These are phyloP conservation scores for Serranus cabrilla DNA, from an alignment of 2,797 vertebrate genomes.

Conservation along the genomic window DNA sequence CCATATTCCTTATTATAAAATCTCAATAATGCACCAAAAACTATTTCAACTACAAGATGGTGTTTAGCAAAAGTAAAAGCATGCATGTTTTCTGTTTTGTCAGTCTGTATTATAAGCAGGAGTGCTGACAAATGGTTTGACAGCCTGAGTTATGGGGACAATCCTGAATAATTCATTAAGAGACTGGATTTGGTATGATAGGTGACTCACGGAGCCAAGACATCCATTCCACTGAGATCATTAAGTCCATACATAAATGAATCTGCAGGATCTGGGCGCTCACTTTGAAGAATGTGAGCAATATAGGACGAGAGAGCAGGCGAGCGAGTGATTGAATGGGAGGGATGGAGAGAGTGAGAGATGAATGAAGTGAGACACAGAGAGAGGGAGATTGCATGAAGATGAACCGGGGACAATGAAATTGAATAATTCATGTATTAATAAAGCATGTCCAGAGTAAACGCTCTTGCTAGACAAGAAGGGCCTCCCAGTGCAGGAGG, in stretches of 20 bases:
- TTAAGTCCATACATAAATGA: conserved; percentile 56
- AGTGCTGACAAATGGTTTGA: conserved; percentile 23
- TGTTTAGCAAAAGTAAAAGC: not conserved
- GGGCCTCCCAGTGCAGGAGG: not conserved
- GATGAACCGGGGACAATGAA: conserved; percentile 52
- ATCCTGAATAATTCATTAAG: conserved; percentile 60
- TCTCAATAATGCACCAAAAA: not conserved
- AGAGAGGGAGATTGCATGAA: conserved; percentile 18
- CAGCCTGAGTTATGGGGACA: conserved; percentile 31
- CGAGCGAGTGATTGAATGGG: conserved; percentile 30
- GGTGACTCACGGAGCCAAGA: conserved; percentile 24
- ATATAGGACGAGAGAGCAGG: conserved; percentile 39
- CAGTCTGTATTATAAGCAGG: conserved; percentile 3
- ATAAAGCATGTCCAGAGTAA: conserved; percentile 50
- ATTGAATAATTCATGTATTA: conserved; percentile 53
- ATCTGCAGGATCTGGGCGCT: conserved; percentile 29
- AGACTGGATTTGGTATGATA: conserved; percentile 38
- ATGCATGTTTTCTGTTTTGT: not conserved
- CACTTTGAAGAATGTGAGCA: conserved; percentile 62
- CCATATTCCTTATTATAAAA: not conserved
- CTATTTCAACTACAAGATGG: not conserved
- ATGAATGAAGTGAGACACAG: conserved; percentile 14
- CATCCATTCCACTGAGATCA: conserved; percentile 48
- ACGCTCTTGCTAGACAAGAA: conserved; percentile 16
- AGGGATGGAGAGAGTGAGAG: conserved; percentile 7